Evolutionary conservation across 2,888 invertebrate genomes (phyloP).

Genomic region (Aquatica leii): DNA sequence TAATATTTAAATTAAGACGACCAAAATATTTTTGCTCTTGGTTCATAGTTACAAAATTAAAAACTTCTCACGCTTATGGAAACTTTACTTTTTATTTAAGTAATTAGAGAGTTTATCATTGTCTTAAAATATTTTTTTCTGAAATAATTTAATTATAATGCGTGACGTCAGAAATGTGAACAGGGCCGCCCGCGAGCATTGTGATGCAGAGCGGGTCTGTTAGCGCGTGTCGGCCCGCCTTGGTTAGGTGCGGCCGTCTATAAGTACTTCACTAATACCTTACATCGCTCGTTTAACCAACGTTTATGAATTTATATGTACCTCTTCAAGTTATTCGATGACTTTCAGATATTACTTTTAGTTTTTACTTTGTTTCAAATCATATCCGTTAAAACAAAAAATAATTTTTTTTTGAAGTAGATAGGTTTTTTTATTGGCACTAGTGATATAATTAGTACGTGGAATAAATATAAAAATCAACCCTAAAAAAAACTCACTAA

Average conservation of each 20-base stretch:
- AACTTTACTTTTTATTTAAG: background rate
- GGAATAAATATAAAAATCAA: too few relatives aligned
- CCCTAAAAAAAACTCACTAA: too few relatives aligned
- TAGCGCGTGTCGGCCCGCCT: slow-evolving; percentile 58
- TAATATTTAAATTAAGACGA: slow-evolving; percentile 6
- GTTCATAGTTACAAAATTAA: background rate
- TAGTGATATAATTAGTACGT: too few relatives aligned
- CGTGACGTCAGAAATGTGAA: slow-evolving; percentile 47
- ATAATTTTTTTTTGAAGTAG: too few relatives aligned
- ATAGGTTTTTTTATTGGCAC: too few relatives aligned
- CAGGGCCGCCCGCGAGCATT: slow-evolving; percentile 54
- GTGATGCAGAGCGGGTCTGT: slow-evolving; percentile 54
- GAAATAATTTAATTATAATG: slow-evolving; percentile 47
- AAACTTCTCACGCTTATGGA: slow-evolving; percentile 1
- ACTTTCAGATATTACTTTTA: slow-evolving; percentile 30
- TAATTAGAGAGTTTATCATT: slow-evolving; percentile 11
- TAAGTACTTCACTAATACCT: slow-evolving; percentile 52
- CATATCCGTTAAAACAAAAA: background rate
- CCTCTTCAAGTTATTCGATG: slow-evolving; percentile 34
- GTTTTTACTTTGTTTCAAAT: slow-evolving; percentile 15
- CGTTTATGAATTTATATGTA: slow-evolving; percentile 38
- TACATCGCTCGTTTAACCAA: slow-evolving; percentile 43
- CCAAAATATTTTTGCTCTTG: slow-evolving; percentile 1
- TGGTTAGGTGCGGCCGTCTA: slow-evolving; percentile 53
- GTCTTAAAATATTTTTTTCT: slow-evolving; percentile 7